Evolutionary conservation across 1,140 invertebrate species (phyloP), one percentile per base, ranked within the genome.

Genomic region (Aphaenogaster ashmeadi): DNA sequence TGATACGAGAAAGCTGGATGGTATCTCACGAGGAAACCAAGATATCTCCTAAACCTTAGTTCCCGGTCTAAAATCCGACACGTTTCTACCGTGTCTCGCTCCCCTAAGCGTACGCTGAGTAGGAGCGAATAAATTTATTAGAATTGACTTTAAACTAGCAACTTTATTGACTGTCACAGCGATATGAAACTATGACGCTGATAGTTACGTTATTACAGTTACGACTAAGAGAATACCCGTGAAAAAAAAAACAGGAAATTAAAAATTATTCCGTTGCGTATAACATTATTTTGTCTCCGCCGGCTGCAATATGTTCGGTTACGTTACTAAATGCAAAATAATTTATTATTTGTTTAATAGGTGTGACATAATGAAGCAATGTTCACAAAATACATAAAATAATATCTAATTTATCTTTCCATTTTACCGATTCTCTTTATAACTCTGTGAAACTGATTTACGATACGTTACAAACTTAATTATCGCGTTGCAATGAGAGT

Each of bases 1-100:
- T 93, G 93, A 94, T 94, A 94, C 93, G 91, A 91, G 93, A 94
- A 93, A 94, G 93, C 92, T 77, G 92, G 75, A 92, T 92, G 88
- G 89, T 81, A 91, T 91, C 92, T 94, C 84, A 90, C 89, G 78
- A 81, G 69, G 78, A 83, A 92, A 92, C 90, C 88, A 92, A 92
- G 86, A 91, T 90, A 90, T 90, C 91, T 75, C 58, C 54, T 69
- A 77, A 88, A 84, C 79, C 72, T 54, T 27, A 88, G 69, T 86
- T 75, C 41, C 21, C 3, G 69, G 54, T 75, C 36, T 50, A 58
- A 38, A 41, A 60, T 50, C 54, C 41, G 13, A 74, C 64, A 56
- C 41, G 41, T 60, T 84, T 60, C 33, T 38, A 44, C 41, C n/a
- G 27, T 52, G 27, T 74, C 21, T 50, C 18, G 13, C 8, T 75